Base-by-base conservation (phyloP, 2,888 invertebrate genomes). In the Andrena marginata region DNA sequence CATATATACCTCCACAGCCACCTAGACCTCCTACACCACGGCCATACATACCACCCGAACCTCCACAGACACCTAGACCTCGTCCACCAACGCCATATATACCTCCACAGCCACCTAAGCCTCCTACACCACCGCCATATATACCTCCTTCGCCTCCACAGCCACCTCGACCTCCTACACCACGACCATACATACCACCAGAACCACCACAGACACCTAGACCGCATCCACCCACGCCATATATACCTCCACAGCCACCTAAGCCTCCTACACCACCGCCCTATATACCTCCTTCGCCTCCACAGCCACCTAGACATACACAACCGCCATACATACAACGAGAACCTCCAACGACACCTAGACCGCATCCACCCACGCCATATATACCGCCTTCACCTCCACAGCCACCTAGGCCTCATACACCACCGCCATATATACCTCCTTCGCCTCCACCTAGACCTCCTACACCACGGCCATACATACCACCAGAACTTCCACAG, bases 311-410 rank as follows among this genome's bases (percentile, higher is more conserved):
- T 10, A 2, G 35, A 35, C 35, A n/a, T 10, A 8, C 81, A 1
- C 49, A 64, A 60, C 51, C 0, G 0, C 35, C 77, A 0, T 69
- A 86, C 7, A 7, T 54, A 33, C 75, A 77, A 1, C 84, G 87
- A 2, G 62, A 71, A 4, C 84, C 87, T 6, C 62, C 75, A 10
- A 26, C 16, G 0, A 8, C 31, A 31, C 56, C 56, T 5, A 31
- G 71, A 0, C 64, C 71, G 0, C 49, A 31, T 7, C 2, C n/a
- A 1, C 54, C 78, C 26, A 20, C 7, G 13, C 56, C 64, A 10
- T 71, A 84, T 6, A 0, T 63, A 35, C 77, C 78, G 1, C 82
- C 88, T 6, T 83, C 59, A 13, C 76, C 84, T 7, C 86, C 65
- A 29, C 20, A 71, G 23, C 78, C 84, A 2, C 75, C 82, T 1